A percentile compares a stretch with the other conserved stretches of the same genome.
Conservation (phyloP, 2,113 vertebrate genomes). For the Tachysurus vachellii region DNA sequence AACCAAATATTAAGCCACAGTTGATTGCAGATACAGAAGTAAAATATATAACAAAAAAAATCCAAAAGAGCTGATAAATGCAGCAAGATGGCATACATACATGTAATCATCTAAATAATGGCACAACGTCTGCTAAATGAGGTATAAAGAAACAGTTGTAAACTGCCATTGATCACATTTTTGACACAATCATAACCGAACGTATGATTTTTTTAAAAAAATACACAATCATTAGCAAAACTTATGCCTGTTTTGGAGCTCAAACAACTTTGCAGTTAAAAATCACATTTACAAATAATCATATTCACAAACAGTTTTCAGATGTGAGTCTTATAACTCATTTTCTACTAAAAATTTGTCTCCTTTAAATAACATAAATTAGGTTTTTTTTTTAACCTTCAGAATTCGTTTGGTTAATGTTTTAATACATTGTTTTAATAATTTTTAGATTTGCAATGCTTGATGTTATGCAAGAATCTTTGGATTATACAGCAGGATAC, state of each 20-base stretch:
- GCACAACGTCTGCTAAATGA: constrained; percentile 36
- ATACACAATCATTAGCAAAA: background rate
- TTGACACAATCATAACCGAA: background rate
- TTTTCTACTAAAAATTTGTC: background rate
- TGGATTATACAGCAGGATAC: background rate
- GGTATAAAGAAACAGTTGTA: constrained; percentile 11
- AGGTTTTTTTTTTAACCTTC: background rate
- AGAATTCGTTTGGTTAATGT: background rate
- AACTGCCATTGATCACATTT: background rate
- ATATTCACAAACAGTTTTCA: background rate
- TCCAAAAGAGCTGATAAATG: constrained; percentile 20
- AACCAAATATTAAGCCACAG: constrained; percentile 6
- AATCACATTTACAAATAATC: constrained; percentile 17
- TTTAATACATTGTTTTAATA: background rate
- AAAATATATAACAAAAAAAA: constrained; percentile 6
- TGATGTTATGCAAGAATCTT: background rate
- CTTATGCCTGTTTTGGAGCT: background rate
- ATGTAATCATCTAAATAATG: constrained; percentile 30
- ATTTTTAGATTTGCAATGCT: background rate
- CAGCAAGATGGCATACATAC: constrained; percentile 18
- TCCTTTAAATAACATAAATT: background rate
- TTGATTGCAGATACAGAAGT: constrained; percentile 17
- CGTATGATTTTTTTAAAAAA: background rate
- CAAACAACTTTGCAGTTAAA: background rate
- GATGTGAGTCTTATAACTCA: background rate